These are phyloP conservation scores for Caenorhabditis uteleia DNA, from an alignment of 2,888 invertebrate genomes.

Conservation along the genomic window DNA sequence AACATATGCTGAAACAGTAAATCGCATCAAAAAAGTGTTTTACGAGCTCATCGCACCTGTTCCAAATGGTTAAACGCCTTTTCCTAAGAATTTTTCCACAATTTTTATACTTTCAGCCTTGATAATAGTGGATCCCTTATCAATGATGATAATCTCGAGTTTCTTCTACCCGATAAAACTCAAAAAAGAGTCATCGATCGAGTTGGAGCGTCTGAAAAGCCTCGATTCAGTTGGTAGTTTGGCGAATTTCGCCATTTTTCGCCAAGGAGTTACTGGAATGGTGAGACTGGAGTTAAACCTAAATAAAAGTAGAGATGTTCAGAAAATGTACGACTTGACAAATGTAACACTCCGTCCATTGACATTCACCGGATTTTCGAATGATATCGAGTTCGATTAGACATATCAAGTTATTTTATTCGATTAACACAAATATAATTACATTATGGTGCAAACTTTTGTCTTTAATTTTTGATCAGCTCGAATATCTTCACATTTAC, in stretches of 20 bases:
- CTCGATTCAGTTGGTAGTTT: not conserved
- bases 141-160: slow-evolving; percentile 24
- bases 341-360: slow-evolving; percentile 13
- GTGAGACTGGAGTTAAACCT: slow-evolving; percentile 2
- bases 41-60: slow-evolving; percentile 17
- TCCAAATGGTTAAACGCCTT: slow-evolving; percentile 6
- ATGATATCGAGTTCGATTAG: slow-evolving; percentile 16
- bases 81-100: not conserved
- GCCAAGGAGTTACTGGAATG: slow-evolving; percentile 11
- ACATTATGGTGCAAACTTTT: slow-evolving; percentile 46
- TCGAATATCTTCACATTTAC: slow-evolving; percentile 51
- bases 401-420: not conserved
- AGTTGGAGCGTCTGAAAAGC: not conserved
- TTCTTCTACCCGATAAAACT: slow-evolving; percentile 16
- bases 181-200: slow-evolving; percentile 2
- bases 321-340: slow-evolving; percentile 24
- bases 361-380: slow-evolving; percentile 23
- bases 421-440: not conserved
- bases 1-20: not conserved
- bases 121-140: slow-evolving; percentile 27
- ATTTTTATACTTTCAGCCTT: slow-evolving; percentile 10
- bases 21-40: slow-evolving; percentile 22
- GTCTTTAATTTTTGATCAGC: slow-evolving; percentile 49
- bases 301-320: not conserved
- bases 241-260: slow-evolving; percentile 14